Base-by-base conservation (phyloP, 1,140 invertebrate genomes). In the Achroia grisella region DNA sequence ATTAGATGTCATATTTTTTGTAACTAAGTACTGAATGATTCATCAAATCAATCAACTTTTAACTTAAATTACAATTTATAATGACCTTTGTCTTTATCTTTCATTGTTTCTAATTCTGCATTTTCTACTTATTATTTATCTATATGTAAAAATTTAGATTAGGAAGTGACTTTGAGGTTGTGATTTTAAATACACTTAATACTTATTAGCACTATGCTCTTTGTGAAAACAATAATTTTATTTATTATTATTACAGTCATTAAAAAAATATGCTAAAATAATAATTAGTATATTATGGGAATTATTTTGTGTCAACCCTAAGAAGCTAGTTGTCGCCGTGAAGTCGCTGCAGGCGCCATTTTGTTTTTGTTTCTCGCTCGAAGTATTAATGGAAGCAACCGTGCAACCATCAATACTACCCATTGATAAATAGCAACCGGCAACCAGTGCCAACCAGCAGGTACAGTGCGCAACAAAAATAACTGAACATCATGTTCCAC, bases 361-460 rank as follows among this genome's bases (percentile, higher is more conserved):
- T 62, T 65, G 45, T 56, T 62, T 58, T 65, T 57, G 47, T 58
- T 59, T 54, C 52, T 45, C 48, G 35, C 44, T 36, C 40, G 34
- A 51, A 23, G 17, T 59, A 56, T 66, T 66, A 58, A 62, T 59
- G 57, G 56, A 54, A 43, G 50, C 40, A 48, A 45, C 33, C 43
- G 39, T 48, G 43, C 37, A 23, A 17, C 56, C 47, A 53, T 56
- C 49, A 59, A 58, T 56, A 56, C 33, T 49, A 47, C 37, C 40
- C 56, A 66, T 66, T 66, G 59, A 66, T 66, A 59, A 66, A 64
- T 61, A 52, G 53, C 35, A 23, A 23, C 17, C 17, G 17, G 17
- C 17, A 23, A 23, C 17, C 17, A 23, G 17, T 23, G 6, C 17
- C 17, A 6, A 23, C 17, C 17, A 23, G 6, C 17, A 23, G 17